phyloP scores from a whole-genome alignment of 2,113 vertebrate genomes.

The Elachura formosa region DNA sequence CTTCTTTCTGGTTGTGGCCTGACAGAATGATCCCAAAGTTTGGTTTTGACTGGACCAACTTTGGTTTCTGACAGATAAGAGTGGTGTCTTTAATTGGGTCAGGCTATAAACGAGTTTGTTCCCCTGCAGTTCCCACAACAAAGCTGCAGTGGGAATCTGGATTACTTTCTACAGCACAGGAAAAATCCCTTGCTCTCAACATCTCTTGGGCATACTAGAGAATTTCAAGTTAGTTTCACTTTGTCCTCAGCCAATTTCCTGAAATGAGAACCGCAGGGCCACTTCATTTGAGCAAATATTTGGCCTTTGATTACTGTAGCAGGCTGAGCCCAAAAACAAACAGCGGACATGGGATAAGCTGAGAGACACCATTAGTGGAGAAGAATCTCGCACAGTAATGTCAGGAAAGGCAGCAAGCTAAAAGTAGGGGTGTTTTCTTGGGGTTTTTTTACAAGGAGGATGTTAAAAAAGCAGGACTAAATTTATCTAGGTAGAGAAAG shows the following conservation, averaged over 20 bases:
- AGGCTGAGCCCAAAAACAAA: constrained; percentile 57
- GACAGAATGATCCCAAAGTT: background rate
- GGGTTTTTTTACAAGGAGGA: background rate
- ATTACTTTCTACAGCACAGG: constrained; percentile 7
- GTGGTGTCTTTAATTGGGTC: background rate
- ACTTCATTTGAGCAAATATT: constrained; percentile 66
- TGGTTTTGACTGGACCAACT: background rate
- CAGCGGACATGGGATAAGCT: constrained; percentile 35
- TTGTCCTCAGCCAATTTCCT: constrained; percentile 8
- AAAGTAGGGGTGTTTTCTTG: background rate
- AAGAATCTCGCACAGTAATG: background rate
- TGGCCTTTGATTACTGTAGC: constrained; percentile 50
- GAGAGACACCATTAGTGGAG: background rate
- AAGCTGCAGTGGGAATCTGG: background rate
- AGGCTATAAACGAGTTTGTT: constrained; percentile 8
- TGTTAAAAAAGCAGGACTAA: background rate
- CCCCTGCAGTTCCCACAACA: constrained; percentile 34
- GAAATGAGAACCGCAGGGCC: constrained; percentile 45
- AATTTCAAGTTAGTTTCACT: constrained; percentile 39
- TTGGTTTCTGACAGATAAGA: background rate
- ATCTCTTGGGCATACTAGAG: constrained; percentile 40
- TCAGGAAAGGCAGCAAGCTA: background rate
- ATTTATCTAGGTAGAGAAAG: background rate
- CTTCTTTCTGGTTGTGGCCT: background rate
- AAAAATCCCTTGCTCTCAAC: constrained; percentile 24